phyloP scores from a whole-genome alignment of 2,888 invertebrate genomes.

The Argyresthia goedartella region DNA sequence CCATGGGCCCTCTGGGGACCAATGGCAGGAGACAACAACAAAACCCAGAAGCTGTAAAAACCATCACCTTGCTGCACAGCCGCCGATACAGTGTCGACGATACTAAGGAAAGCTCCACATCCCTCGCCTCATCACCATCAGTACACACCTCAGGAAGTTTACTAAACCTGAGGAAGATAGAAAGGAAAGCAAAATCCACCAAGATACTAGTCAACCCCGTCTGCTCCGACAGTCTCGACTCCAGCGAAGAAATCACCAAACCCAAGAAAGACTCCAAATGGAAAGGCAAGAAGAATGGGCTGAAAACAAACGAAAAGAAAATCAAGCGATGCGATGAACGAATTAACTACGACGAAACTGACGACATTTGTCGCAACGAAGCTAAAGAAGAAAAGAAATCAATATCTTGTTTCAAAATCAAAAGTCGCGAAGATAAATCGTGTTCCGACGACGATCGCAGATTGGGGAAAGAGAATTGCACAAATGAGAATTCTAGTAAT shows the following conservation, averaged over 20 bases:
- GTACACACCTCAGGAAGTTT: constrained; percentile 45
- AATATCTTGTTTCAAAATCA: constrained; percentile 63
- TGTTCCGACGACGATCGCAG: constrained; percentile 46
- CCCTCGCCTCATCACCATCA: constrained; percentile 42
- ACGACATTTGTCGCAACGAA: constrained; percentile 42
- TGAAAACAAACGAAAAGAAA: constrained; percentile 37
- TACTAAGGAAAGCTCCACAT: constrained; percentile 37
- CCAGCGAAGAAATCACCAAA: constrained; percentile 55
- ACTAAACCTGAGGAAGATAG: constrained; percentile 55
- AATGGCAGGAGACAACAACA: constrained; percentile 48
- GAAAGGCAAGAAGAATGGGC: constrained; percentile 61
- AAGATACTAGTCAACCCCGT: constrained; percentile 63
- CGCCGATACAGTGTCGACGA: constrained; percentile 35
- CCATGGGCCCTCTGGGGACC: constrained; percentile 67
- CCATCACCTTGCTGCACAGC: constrained; percentile 38
- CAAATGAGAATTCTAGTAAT: constrained; percentile 56
- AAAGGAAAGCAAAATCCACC: constrained; percentile 58
- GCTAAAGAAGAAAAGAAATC: constrained; percentile 54
- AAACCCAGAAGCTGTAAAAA: constrained; percentile 41
- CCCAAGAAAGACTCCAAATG: constrained; percentile 43
- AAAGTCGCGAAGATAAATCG: constrained; percentile 53
- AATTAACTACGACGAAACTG: constrained; percentile 31
- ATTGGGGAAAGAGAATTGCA: constrained; percentile 51
- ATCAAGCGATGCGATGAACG: constrained; percentile 30
- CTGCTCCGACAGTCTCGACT: constrained; percentile 49